These are phyloP conservation scores for Marmota flaviventris DNA, from an alignment of 2,113 vertebrate species.

Conservation along the genomic window DNA sequence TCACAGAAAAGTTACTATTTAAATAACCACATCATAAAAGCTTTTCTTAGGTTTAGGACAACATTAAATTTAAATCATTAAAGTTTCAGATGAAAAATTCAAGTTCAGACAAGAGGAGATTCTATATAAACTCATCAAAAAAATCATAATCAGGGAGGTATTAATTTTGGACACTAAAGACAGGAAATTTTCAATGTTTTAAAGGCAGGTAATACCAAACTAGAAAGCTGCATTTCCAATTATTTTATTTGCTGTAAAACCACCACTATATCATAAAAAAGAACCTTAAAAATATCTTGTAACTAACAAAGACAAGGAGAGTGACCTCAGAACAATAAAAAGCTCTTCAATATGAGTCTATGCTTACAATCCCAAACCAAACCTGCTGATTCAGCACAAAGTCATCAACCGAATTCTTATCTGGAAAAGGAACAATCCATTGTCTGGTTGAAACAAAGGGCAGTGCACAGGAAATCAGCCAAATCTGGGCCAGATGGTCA, in stretches of 20 bases:
- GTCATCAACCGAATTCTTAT: conserved; percentile 91
- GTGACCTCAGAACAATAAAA: neutral
- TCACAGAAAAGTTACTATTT: conserved; percentile 41
- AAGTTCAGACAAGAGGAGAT: conserved; percentile 56
- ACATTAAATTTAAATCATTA: conserved; percentile 42
- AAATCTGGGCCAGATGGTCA: conserved; percentile 96
- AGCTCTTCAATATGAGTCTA: conserved; percentile 40
- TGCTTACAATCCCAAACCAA: conserved; percentile 78
- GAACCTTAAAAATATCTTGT: conserved; percentile 46
- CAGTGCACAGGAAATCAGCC: conserved; percentile 93
- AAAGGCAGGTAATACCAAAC: conserved; percentile 31
- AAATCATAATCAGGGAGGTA: conserved; percentile 29
- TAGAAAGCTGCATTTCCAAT: conserved; percentile 30
- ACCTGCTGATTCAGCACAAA: conserved; percentile 87
- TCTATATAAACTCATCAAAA: conserved; percentile 40
- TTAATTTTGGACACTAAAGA: conserved; percentile 54
- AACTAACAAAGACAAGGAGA: conserved; percentile 53
- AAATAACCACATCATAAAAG: conserved; percentile 34
- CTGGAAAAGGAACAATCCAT: conserved; percentile 94
- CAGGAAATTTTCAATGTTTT: conserved; percentile 31
- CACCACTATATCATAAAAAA: conserved; percentile 33
- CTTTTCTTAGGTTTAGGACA: neutral
- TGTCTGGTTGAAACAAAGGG: conserved; percentile 96
- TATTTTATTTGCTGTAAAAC: conserved; percentile 46
- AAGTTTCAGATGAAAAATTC: conserved; percentile 64